Evolutionary conservation across 2,113 vertebrate genomes (phyloP), one percentile per base, ranked within the genome.

Genomic region (Muscicapa adusta): DNA sequence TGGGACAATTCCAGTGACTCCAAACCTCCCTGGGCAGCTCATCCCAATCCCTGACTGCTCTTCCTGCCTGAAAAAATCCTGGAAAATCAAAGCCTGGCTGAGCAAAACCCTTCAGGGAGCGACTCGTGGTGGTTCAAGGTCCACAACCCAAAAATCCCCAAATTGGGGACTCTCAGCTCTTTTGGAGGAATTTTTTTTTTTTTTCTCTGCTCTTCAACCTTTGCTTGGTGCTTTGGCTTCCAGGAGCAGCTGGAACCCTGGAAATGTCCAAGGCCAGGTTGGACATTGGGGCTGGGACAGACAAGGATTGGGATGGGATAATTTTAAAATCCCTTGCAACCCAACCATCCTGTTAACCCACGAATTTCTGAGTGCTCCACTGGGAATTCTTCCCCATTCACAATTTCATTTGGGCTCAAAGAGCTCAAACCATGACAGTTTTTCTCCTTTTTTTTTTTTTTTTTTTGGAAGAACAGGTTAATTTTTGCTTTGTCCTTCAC

Each of bases 91-190:
- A 75, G 10, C 31, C 42, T 13, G 34, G 15, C 14, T 34, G 36
- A 88, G 40, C 6, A 85, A 82, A 89, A 61, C 4, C 40, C 66
- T 48, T n/a, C 53, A 57, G 57, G 47, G 8, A 4, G 0, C 0
- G 0, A 31, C 42, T 68, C 0, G 0, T 63, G 38, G 10, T 57
- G 24, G 18, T 18, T 43, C 36, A 5, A 36, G n/a, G n/a, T n/a
- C n/a, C n/a, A n/a, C n/a, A n/a, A n/a, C n/a, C n/a, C n/a, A n/a
- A n/a, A n/a, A 16, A 43, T 71, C 14, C 9, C 18, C 43, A 45
- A 19, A 45, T 66, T 63, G 36, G 51, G 11, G 18, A 17, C 42
- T 86, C 82, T 33, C 3, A 28, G 53, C 6, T 10, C 19, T 58
- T 68, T 51, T 62, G 29, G 8, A 77, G 18, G 18, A 20, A 6